Base-by-base conservation (phyloP, 2,113 vertebrate species). In the Callaeas wilsoni region DNA sequence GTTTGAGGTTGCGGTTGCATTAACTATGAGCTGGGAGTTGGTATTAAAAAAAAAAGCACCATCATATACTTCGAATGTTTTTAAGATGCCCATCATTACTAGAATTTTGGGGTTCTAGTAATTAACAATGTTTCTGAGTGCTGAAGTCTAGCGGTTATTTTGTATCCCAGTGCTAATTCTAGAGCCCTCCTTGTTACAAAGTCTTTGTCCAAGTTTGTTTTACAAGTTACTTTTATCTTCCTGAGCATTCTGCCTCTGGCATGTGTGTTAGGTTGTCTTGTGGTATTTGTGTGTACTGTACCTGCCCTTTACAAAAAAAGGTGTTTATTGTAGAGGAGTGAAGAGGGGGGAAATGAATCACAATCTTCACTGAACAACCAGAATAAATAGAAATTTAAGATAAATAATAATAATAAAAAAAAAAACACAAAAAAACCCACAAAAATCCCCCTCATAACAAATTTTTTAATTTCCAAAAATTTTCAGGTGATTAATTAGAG, bases 1-100 rank as follows among this genome's bases (percentile, higher is more conserved):
- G 93, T 94, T 76, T 96, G 95, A 94, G 88, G 83, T 96, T 96
- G 93, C 4, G 85, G 92, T 90, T 95, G 50, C 64, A 18, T 90
- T 93, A 60, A 67, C 42, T 78, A 4, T 80, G 56, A 68, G 35
- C 47, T 81, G 46, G 12, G 60, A 65, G 35, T 78, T 83, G 53
- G 53, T 76, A 15, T 62, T 14, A 22, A 81, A 80, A 41, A 70
- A 37, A 46, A 29, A 77, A 15, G 16, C 37, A 0, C 7, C 7
- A 3, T 56, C 3, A 0, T 49, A 12, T 35, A 12, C 23, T 85
- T n/a, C 0, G 13, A 76, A 6, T 37, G 6, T 67, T 77, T 25
- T 44, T 55, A 21, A 1, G 10, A 55, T 52, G 16, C 42, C 79
- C 29, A 6, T 60, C 18, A 32, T 62, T 6, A 27, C 13, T 50